phyloP scores from a whole-genome alignment of 2,113 vertebrate genomes.

The Haemorhous mexicanus region DNA sequence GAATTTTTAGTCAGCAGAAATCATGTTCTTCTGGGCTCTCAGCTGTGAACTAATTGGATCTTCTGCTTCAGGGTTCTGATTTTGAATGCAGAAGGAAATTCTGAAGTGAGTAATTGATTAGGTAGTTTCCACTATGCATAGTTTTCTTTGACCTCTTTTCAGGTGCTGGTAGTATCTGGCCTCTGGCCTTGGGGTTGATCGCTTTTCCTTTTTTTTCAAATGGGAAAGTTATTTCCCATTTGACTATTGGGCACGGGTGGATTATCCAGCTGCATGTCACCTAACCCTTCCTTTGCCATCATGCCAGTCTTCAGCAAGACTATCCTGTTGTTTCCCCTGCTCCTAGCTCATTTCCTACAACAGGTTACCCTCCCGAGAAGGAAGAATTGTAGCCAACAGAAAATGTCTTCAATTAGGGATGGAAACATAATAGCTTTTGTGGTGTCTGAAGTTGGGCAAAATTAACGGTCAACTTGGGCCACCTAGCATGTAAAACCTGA shows the following conservation, averaged over 20 bases:
- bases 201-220: neutral
- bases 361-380: neutral
- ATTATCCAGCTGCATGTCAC: neutral
- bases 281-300: neutral
- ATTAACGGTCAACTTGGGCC: neutral
- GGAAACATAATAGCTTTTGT: neutral
- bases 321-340: fast-evolving
- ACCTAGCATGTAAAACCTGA: neutral
- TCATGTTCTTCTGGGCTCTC: neutral
- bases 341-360: neutral
- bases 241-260: fast-evolving
- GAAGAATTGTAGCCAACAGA: neutral
- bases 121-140: neutral
- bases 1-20: neutral
- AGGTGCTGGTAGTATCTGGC: neutral
- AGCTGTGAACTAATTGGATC: neutral
- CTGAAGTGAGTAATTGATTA: neutral
- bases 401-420: neutral
- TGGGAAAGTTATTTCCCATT: neutral
- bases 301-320: neutral
- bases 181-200: neutral
- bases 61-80: neutral
- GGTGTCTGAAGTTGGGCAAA: neutral
- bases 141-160: neutral
- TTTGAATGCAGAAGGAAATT: neutral